These are phyloP conservation scores for Chlamydotis undulata DNA, from an alignment of 2,113 vertebrate genomes.

Conservation along the genomic window DNA sequence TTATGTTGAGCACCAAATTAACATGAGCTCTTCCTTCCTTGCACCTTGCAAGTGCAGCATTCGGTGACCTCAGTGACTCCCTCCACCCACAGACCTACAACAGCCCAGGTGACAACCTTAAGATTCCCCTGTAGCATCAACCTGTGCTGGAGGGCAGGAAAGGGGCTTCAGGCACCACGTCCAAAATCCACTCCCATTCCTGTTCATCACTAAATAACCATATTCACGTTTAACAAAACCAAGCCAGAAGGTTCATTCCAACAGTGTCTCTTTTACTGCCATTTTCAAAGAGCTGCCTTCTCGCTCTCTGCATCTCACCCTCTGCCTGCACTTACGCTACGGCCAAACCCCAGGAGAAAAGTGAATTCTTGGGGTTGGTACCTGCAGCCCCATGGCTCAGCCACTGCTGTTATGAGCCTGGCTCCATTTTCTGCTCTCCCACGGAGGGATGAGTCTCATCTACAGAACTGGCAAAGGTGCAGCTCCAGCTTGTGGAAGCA, in stretches of 20 bases:
- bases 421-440: neutral
- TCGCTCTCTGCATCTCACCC: neutral
- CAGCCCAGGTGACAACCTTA: neutral
- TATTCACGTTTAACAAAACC: neutral
- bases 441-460: fast-evolving
- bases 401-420: neutral
- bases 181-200: neutral
- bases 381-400: neutral
- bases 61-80: neutral
- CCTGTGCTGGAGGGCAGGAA: neutral
- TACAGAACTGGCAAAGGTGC: neutral
- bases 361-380: neutral
- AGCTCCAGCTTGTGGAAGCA: neutral
- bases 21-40: neutral
- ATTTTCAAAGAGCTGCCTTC: neutral
- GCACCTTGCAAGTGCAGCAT: neutral
- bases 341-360: neutral
- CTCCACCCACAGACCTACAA: neutral
- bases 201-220: neutral
- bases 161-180: neutral
- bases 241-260: neutral
- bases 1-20: neutral
- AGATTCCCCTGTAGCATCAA: neutral
- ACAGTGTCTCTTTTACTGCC: neutral
- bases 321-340: neutral